A percentile compares a stretch with the other conserved stretches of the same genome.
These are phyloP conservation scores for Pelobates cultripes DNA, from an alignment of 2,797 vertebrate species.

Conservation along the genomic window DNA sequence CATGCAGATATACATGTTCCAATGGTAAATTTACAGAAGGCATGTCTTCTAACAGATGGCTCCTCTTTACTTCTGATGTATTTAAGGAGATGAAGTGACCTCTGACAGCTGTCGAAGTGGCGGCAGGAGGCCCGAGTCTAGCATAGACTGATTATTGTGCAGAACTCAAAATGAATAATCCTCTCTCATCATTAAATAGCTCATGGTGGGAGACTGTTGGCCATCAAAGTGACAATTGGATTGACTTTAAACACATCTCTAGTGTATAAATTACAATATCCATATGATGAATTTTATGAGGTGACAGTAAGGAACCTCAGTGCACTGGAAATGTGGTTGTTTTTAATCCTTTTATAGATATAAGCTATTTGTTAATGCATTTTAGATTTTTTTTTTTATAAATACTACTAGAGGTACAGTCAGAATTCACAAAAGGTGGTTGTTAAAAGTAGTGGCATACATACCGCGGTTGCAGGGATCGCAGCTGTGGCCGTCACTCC, in stretches of 20 bases:
- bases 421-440: no score
- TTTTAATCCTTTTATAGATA: no score
- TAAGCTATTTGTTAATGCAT: no score
- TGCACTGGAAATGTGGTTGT: no score
- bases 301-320: no score
- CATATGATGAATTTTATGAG: no score
- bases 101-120: slow-evolving; percentile 48
- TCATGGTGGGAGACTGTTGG: background rate
- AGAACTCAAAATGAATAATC: background rate
- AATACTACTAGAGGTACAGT: no score
- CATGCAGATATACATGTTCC: slow-evolving; percentile 54
- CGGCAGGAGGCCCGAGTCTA: slow-evolving; percentile 23
- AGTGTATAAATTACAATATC: no score
- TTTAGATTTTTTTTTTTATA: no score
- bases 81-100: slow-evolving; percentile 44
- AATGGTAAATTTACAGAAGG: slow-evolving; percentile 46
- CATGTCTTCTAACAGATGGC: slow-evolving; percentile 56
- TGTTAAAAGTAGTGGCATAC: no score
- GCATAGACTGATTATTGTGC: slow-evolving; percentile 26
- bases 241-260: background rate
- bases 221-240: background rate
- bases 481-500: no score
- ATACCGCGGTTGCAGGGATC: no score
- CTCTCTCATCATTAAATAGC: slow-evolving; percentile 21
- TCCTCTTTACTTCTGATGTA: slow-evolving; percentile 18